Evolutionary conservation across 2,113 vertebrate species (phyloP).

Genomic region (Thamnophis sirtalis): DNA sequence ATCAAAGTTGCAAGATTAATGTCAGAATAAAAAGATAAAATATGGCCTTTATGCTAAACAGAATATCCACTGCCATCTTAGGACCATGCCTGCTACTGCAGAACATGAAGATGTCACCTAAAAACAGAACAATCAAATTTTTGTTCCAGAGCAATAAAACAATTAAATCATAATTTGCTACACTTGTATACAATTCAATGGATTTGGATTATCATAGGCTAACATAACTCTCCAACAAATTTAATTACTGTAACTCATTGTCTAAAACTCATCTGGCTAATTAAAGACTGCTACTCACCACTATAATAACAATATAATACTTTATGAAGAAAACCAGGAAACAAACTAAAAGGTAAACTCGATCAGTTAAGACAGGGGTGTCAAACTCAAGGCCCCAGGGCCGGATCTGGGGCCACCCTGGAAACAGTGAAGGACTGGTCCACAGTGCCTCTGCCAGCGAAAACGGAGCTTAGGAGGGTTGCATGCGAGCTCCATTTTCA

Average conservation of each 20-base stretch:
- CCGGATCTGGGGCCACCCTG: too few relatives aligned
- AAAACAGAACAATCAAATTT: background rate
- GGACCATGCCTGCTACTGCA: background rate
- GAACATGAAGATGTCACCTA: background rate
- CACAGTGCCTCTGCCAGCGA: too few relatives aligned
- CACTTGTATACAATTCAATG: background rate
- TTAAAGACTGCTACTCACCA: background rate
- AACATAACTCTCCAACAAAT: background rate
- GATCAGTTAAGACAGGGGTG: background rate
- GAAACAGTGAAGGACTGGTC: too few relatives aligned
- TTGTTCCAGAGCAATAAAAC: background rate
- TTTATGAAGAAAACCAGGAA: background rate
- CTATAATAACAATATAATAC: background rate
- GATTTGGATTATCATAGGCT: background rate
- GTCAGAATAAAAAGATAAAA: background rate
- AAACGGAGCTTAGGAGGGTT: too few relatives aligned
- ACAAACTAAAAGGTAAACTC: background rate
- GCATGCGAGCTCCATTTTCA: too few relatives aligned
- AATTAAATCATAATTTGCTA: background rate
- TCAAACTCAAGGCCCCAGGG: too few relatives aligned
- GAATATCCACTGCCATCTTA: background rate
- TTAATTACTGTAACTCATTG: background rate
- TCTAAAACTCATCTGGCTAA: background rate
- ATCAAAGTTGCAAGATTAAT: background rate
- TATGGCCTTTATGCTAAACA: background rate